phyloP scores from a whole-genome alignment of 1,140 invertebrate species.

The Delia radicum region DNA sequence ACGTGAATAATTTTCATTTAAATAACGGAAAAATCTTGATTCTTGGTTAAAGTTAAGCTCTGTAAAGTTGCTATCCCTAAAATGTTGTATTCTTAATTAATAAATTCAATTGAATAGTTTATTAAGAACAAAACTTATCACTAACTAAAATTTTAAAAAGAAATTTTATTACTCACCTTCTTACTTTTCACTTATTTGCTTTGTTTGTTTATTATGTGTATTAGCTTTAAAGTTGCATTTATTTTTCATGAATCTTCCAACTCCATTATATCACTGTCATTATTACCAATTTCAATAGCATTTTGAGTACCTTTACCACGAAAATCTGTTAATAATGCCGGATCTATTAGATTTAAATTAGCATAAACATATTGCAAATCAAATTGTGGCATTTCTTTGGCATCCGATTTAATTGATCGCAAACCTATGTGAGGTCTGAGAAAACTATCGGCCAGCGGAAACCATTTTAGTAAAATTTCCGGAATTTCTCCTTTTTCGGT shows the following conservation, averaged over 20 bases:
- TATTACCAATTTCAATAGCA: constrained; percentile 12
- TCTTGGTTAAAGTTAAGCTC: too few relatives aligned
- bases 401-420: constrained; percentile 26
- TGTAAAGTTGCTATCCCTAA: too few relatives aligned
- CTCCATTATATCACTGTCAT: neutral
- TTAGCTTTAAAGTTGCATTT: neutral
- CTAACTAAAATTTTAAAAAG: neutral
- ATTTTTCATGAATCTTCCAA: neutral
- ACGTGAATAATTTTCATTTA: too few relatives aligned
- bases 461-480: constrained; percentile 26
- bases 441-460: constrained; percentile 29
- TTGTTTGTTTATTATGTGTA: too few relatives aligned
- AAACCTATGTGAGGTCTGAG: constrained; percentile 29
- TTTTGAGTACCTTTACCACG: constrained; percentile 24
- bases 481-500: constrained; percentile 15
- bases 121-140: neutral
- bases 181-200: neutral
- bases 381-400: constrained; percentile 28
- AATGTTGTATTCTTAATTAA: too few relatives aligned
- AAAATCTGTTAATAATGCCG: constrained; percentile 24
- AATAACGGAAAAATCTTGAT: too few relatives aligned
- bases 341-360: constrained; percentile 31
- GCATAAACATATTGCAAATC: constrained; percentile 32
- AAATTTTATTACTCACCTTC: neutral
- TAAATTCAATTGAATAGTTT: too few relatives aligned